These are phyloP conservation scores for Pelobates fuscus DNA, from an alignment of 2,113 vertebrate genomes.

Conservation along the genomic window DNA sequence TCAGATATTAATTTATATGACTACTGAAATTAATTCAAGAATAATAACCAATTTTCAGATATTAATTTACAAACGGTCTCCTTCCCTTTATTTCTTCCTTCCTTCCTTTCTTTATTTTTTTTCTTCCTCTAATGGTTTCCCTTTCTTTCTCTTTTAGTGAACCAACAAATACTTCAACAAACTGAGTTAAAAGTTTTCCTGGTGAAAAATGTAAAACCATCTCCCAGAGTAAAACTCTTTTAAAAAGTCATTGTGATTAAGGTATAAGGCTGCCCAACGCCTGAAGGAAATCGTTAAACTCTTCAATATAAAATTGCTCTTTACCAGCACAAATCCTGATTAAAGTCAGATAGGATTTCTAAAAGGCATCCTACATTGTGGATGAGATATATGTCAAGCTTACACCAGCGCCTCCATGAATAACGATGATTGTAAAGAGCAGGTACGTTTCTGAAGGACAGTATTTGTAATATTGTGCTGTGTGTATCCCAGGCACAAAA, in stretches of 20 bases:
- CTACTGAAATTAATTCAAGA: too few species aligned
- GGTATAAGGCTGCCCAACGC: conserved; percentile 28
- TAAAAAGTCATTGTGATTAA: conserved; percentile 45
- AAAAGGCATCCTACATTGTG: conserved; percentile 24
- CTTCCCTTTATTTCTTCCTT: too few species aligned
- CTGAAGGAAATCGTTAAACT: conserved; percentile 30
- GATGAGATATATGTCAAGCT: conserved; percentile 3
- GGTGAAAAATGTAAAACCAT: not conserved
- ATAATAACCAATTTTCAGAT: too few species aligned
- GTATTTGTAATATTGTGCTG: not conserved
- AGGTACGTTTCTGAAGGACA: conserved; percentile 1
- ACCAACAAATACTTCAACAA: not conserved
- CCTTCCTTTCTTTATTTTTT: too few species aligned
- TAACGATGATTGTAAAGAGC: conserved; percentile 20
- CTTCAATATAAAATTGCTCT: not conserved
- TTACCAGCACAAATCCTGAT: conserved; percentile 15
- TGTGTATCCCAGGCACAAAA: not conserved
- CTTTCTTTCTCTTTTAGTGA: not conserved
- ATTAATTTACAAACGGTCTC: too few species aligned
- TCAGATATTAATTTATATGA: too few species aligned
- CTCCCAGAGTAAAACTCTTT: not conserved
- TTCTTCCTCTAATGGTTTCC: not conserved
- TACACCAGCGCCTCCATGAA: not conserved
- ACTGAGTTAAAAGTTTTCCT: not conserved
- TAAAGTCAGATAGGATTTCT: not conserved